phyloP scores from a whole-genome alignment of 2,888 invertebrate species.

The Rhabditoides inermis region DNA sequence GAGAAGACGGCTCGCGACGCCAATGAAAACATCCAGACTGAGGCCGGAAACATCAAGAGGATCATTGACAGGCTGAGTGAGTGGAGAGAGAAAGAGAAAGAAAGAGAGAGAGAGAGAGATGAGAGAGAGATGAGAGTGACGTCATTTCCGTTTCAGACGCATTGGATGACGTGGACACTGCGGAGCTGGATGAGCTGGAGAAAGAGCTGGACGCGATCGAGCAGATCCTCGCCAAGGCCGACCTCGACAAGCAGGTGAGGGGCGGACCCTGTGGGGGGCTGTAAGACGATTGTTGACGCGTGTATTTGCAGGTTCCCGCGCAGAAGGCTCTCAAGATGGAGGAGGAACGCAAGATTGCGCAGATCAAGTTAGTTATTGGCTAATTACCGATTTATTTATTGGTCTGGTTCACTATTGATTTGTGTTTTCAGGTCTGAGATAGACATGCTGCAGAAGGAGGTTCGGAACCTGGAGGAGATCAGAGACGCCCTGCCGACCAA shows the following conservation, averaged over 20 bases:
- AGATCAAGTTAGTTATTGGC: too few species aligned
- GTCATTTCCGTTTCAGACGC: conserved; percentile 35
- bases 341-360: conserved; percentile 16
- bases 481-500: conserved; percentile 68
- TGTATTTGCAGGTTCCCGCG: conserved; percentile 11
- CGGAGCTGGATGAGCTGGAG: conserved; percentile 54
- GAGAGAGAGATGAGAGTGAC: conserved; percentile 52
- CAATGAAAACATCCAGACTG: conserved; percentile 18
- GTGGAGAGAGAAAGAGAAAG: conserved; percentile 70
- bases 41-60: conserved; percentile 31
- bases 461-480: conserved; percentile 74
- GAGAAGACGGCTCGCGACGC: conserved; percentile 34
- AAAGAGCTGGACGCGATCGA: conserved; percentile 41
- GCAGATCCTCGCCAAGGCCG: conserved; percentile 19
- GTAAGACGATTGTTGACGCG: background rate
- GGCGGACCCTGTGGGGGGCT: background rate
- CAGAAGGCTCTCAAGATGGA: conserved; percentile 17
- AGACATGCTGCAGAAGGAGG: conserved; percentile 20
- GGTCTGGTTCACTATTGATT: background rate
- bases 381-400: too few species aligned
- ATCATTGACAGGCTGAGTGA: conserved; percentile 26
- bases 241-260: conserved; percentile 24
- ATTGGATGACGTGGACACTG: conserved; percentile 50
- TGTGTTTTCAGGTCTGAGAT: conserved; percentile 14
- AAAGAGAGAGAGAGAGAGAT: conserved; percentile 69